These are phyloP conservation scores for Zosterops hypoxanthus DNA, from an alignment of 2,113 vertebrate species.

Conservation along the genomic window DNA sequence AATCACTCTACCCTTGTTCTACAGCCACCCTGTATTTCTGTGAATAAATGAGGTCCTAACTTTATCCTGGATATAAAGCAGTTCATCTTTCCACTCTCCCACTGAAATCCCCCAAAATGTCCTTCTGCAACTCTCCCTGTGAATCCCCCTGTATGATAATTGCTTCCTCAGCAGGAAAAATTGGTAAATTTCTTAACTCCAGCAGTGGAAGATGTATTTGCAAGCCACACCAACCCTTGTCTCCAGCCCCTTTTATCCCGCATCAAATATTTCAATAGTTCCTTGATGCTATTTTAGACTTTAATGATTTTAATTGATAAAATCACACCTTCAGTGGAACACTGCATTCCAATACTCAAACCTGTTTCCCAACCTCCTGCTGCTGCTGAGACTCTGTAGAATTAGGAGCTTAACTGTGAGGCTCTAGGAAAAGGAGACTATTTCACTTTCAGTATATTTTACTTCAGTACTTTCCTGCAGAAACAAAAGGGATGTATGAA, in stretches of 20 bases:
- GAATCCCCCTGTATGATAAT: neutral
- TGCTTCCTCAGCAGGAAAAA: neutral
- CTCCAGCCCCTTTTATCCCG: neutral
- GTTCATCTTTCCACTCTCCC: neutral
- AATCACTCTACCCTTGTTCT: neutral
- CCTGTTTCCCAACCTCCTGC: neutral
- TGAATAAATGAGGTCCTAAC: neutral
- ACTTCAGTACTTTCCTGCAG: neutral
- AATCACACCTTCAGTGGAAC: neutral
- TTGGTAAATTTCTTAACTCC: neutral
- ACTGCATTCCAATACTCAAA: neutral
- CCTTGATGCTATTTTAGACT: neutral
- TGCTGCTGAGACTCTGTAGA: neutral
- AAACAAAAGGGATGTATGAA: conserved; percentile 1
- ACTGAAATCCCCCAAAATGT: accelerated
- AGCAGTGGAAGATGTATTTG: neutral
- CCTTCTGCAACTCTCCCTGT: neutral
- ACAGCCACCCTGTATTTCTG: neutral
- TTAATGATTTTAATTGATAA: neutral
- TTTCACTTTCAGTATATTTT: neutral
- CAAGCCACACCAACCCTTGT: neutral
- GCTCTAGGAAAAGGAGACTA: neutral
- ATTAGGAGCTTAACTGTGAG: neutral
- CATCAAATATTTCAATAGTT: neutral
- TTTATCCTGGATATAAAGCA: neutral